phyloP scores from a whole-genome alignment of 2,888 invertebrate species.

The Ophion ellenae region DNA sequence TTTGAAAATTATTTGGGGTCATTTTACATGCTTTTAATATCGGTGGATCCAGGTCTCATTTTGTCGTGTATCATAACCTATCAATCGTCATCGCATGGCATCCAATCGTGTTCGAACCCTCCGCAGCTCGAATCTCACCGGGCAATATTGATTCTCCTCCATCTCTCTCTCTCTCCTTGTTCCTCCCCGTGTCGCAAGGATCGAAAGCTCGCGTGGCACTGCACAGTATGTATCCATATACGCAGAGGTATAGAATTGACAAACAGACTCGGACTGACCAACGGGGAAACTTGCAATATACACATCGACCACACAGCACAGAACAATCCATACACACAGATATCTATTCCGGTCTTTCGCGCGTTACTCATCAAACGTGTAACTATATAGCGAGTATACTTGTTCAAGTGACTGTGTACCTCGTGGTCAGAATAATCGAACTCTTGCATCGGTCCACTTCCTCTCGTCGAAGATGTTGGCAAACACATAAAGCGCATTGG shows the following conservation, averaged over 20 bases:
- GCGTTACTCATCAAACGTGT: constrained; percentile 54
- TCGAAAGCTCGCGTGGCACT: constrained; percentile 30
- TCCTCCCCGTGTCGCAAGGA: neutral
- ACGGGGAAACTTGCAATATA: constrained; percentile 34
- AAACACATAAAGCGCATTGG: constrained; percentile 51
- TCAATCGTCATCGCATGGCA: constrained; percentile 35
- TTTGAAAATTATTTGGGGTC: neutral
- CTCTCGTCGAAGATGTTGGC: constrained; percentile 57
- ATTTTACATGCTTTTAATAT: neutral
- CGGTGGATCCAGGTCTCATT: neutral
- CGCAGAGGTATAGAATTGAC: constrained; percentile 45
- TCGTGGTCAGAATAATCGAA: constrained; percentile 50
- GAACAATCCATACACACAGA: constrained; percentile 5
- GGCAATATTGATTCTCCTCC: constrained; percentile 53
- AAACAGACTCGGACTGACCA: constrained; percentile 58
- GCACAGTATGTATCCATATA: constrained; percentile 18
- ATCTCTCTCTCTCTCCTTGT: neutral
- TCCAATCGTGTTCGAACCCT: constrained; percentile 39
- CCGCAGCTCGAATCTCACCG: constrained; percentile 41
- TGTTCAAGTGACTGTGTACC: constrained; percentile 38
- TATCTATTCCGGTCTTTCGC: constrained; percentile 10
- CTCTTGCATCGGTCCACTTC: constrained; percentile 40
- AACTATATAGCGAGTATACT: constrained; percentile 46
- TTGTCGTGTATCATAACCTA: constrained; percentile 24
- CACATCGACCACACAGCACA: constrained; percentile 23